These are phyloP conservation scores for Oryctolagus cuniculus DNA, from an alignment of 2,113 vertebrate species.

Conservation along the genomic window DNA sequence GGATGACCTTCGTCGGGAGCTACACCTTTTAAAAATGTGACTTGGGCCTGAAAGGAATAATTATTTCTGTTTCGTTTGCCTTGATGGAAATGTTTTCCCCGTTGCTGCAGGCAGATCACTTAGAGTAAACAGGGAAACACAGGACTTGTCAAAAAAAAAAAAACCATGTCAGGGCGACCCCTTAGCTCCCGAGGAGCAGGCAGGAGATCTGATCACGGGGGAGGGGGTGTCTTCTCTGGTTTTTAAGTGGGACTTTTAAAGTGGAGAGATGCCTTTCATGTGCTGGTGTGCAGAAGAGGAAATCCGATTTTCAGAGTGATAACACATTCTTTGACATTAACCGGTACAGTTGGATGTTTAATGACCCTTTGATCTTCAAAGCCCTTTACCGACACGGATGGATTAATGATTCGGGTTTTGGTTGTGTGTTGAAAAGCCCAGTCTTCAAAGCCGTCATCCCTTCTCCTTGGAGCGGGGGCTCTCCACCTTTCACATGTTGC, in stretches of 20 bases:
- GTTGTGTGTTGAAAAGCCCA: conserved; percentile 67
- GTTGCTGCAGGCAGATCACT: conserved; percentile 64
- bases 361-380: conserved; percentile 84
- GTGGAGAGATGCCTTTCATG: conserved; percentile 75
- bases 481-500: conserved; percentile 71
- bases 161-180: conserved; percentile 64
- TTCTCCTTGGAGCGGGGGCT: conserved; percentile 54
- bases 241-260: conserved; percentile 76
- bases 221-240: conserved; percentile 53
- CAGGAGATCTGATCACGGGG: conserved; percentile 43
- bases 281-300: conserved; percentile 69
- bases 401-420: conserved; percentile 78
- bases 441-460: conserved; percentile 70
- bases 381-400: conserved; percentile 59
- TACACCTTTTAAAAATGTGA: conserved; percentile 73
- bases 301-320: conserved; percentile 77
- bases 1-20: conserved; percentile 23
- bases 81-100: conserved; percentile 72
- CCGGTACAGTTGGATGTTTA: conserved; percentile 71
- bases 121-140: conserved; percentile 35
- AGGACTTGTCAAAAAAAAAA: conserved; percentile 64
- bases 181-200: background rate
- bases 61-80: conserved; percentile 75
- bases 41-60: conserved; percentile 76
- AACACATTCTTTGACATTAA: conserved; percentile 77